Percentiles rank a stretch among this genome's conserved stretches.
phyloP scores from a whole-genome alignment of 2,797 vertebrate genomes.

The Gymnothorax javanicus region DNA sequence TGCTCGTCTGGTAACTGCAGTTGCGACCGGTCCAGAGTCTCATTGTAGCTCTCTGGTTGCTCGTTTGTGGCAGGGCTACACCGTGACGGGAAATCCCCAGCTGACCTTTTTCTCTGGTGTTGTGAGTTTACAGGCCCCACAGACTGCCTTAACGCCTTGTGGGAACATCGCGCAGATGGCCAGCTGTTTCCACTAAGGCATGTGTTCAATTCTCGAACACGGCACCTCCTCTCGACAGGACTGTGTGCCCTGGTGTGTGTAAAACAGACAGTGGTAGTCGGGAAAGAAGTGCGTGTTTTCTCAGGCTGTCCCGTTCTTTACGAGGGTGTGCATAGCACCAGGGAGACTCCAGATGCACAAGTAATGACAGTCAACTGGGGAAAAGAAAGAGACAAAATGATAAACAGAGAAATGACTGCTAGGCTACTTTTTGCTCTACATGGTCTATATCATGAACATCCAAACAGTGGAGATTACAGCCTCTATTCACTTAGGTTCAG shows the following conservation, averaged over 20 bases:
- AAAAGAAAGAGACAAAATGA: background rate
- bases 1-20: background rate
- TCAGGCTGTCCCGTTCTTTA: background rate
- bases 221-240: background rate
- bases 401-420: background rate
- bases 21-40: background rate
- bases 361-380: background rate
- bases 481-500: too few species aligned
- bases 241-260: background rate
- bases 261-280: background rate
- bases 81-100: background rate
- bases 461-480: background rate
- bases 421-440: background rate
- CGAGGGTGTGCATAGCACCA: background rate
- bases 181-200: background rate
- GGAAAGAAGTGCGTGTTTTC: background rate
- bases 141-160: background rate
- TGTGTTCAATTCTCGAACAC: background rate
- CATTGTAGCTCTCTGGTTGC: background rate
- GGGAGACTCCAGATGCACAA: background rate
- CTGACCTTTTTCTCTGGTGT: background rate
- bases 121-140: background rate
- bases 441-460: background rate
- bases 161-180: background rate
- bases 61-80: background rate